A percentile compares a stretch with the other conserved stretches of the same genome.
Evolutionary conservation across 2,113 vertebrate genomes (phyloP).

Genomic region (Oreotrochilus melanogaster): DNA sequence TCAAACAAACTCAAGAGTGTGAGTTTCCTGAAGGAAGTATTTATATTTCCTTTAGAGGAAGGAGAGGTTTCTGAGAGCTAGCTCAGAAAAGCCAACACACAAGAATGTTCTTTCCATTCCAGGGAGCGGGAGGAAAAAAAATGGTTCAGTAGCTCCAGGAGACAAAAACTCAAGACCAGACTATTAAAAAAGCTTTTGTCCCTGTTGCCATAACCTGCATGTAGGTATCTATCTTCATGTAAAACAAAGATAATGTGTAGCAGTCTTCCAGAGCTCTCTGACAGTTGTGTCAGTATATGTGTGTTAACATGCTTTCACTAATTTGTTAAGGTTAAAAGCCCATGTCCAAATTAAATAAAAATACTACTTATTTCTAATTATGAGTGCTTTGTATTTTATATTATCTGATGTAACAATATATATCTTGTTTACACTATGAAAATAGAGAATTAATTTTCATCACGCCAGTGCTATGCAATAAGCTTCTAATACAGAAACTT

Average conservation of each 20-base stretch:
- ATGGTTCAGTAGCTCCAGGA: not conserved
- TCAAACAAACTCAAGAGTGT: not conserved
- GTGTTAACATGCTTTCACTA: not conserved
- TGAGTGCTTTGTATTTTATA: not conserved
- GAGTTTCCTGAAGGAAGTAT: not conserved
- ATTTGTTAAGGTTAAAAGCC: not conserved
- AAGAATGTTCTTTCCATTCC: not conserved
- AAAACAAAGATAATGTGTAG: not conserved
- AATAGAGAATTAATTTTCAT: not conserved
- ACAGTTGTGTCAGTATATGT: not conserved
- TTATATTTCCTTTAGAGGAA: constrained; percentile 5
- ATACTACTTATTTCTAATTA: not conserved
- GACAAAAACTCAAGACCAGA: not conserved
- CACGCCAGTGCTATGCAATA: not conserved
- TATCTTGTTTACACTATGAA: not conserved
- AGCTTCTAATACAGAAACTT: not conserved
- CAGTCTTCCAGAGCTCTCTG: not conserved
- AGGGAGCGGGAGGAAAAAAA: not conserved
- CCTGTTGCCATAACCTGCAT: not conserved
- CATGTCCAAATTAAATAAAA: not conserved
- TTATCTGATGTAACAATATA: not conserved
- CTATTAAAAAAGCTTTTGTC: not conserved
- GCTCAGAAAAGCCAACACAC: accelerated
- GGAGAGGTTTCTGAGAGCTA: not conserved
- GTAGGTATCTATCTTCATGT: not conserved